Evolutionary conservation across 2,888 invertebrate species (phyloP).

Genomic region (Drosophila kuntzei): DNA sequence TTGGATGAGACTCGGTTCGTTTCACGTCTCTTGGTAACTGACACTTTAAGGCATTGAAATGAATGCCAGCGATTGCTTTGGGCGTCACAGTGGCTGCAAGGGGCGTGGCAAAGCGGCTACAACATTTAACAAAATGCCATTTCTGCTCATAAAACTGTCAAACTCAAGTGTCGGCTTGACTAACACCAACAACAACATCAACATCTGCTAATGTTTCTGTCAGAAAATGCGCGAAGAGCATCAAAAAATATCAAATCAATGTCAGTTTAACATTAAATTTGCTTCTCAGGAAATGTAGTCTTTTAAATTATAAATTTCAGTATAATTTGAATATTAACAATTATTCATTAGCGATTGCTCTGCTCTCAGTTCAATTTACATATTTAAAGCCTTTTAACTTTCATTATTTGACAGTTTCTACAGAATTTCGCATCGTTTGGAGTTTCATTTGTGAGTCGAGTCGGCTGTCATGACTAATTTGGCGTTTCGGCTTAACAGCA

Average conservation of each 20-base stretch:
- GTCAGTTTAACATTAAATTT: slow-evolving; percentile 42
- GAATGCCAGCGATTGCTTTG: slow-evolving; percentile 32
- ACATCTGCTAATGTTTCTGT: slow-evolving; percentile 2
- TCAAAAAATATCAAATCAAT: slow-evolving; percentile 44
- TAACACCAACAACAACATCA: slow-evolving; percentile 20
- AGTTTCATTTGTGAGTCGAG: slow-evolving; percentile 13
- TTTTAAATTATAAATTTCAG: neutral
- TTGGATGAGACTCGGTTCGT: slow-evolving; percentile 32
- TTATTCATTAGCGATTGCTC: neutral
- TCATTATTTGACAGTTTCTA: slow-evolving; percentile 20
- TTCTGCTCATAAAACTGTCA: slow-evolving; percentile 76
- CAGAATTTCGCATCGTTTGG: slow-evolving; percentile 8
- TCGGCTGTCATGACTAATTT: slow-evolving; percentile 38
- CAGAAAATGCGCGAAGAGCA: slow-evolving; percentile 23
- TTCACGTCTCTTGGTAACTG: slow-evolving; percentile 65
- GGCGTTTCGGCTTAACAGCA: slow-evolving; percentile 36
- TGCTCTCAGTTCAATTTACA: slow-evolving; percentile 11
- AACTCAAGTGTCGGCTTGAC: slow-evolving; percentile 65
- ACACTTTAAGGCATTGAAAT: slow-evolving; percentile 73
- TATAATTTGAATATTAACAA: neutral
- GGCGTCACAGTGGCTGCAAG: slow-evolving; percentile 18
- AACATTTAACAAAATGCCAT: slow-evolving; percentile 60
- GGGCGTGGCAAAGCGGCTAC: slow-evolving; percentile 61
- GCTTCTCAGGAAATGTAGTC: neutral
- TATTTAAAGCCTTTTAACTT: slow-evolving; percentile 16